Conservation (phyloP, 1,140 invertebrate genomes). For the Reticulitermes speratus region DNA sequence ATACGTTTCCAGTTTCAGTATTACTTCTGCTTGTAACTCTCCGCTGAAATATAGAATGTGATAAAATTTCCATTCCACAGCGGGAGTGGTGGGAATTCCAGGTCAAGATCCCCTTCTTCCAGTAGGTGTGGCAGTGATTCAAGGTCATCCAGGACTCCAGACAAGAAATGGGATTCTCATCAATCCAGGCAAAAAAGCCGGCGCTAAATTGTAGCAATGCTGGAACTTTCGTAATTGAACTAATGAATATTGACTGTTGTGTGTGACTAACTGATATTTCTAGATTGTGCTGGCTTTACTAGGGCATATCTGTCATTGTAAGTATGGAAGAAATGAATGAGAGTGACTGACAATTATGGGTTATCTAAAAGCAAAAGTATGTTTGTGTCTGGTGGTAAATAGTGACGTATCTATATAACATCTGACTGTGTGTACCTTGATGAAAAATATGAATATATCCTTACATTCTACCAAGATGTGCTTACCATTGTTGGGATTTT, state of each 20-base stretch:
- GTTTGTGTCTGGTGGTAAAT: neutral
- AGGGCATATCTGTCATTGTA: neutral
- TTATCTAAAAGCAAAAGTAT: neutral
- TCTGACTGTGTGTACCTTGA: neutral
- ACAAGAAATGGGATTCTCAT: neutral
- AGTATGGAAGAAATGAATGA: neutral
- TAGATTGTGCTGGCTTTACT: neutral
- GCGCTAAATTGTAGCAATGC: neutral
- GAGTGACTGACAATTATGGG: neutral
- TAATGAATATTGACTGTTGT: neutral
- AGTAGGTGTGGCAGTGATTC: constrained; percentile 7
- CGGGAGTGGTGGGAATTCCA: constrained; percentile 2
- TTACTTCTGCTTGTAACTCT: too few species aligned
- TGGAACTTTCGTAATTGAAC: neutral
- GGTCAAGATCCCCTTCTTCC: neutral
- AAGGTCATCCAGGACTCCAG: neutral
- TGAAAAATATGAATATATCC: neutral
- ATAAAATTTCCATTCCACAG: constrained; percentile 16
- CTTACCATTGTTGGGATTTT: neutral
- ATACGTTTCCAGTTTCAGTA: too few species aligned
- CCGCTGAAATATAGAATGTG: neutral
- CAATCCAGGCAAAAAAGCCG: constrained; percentile 3
- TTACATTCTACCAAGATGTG: neutral
- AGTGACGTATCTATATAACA: neutral
- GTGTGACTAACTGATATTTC: constrained; percentile 6